phyloP scores from a whole-genome alignment of 2,797 vertebrate species.

The Decapterus maruadsi region DNA sequence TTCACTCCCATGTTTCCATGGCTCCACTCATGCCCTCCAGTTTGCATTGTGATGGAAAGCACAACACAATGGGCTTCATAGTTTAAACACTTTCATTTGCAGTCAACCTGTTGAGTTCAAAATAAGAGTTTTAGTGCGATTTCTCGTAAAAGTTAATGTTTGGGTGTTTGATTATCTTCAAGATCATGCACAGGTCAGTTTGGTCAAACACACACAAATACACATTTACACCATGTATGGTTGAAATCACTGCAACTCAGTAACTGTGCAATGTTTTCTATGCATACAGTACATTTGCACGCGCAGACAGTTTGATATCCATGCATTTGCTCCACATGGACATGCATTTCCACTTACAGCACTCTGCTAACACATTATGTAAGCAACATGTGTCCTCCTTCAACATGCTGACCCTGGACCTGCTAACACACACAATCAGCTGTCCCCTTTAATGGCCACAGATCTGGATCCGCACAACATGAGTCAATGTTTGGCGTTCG shows the following conservation, averaged over 20 bases:
- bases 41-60: constrained; percentile 1
- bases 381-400: constrained; percentile 47
- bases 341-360: neutral
- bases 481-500: constrained; percentile 48
- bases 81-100: constrained; percentile 16
- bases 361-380: constrained; percentile 43
- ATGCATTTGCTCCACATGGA: neutral
- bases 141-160: neutral
- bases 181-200: constrained; percentile 24
- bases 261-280: neutral
- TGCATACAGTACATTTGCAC: too few relatives aligned
- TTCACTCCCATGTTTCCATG: constrained; percentile 19
- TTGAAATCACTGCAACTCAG: neutral
- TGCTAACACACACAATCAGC: constrained; percentile 51
- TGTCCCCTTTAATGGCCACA: constrained; percentile 52
- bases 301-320: too few relatives aligned
- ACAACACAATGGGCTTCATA: neutral
- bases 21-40: neutral
- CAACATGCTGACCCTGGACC: constrained; percentile 51
- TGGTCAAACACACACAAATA: neutral
- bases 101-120: neutral
- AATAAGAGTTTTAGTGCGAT: neutral
- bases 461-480: constrained; percentile 30
- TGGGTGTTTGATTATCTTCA: neutral
- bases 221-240: neutral